Conservation (phyloP, 35 echinoderm and acorn worm genomes). For the Lytechinus variegatus region DNA sequence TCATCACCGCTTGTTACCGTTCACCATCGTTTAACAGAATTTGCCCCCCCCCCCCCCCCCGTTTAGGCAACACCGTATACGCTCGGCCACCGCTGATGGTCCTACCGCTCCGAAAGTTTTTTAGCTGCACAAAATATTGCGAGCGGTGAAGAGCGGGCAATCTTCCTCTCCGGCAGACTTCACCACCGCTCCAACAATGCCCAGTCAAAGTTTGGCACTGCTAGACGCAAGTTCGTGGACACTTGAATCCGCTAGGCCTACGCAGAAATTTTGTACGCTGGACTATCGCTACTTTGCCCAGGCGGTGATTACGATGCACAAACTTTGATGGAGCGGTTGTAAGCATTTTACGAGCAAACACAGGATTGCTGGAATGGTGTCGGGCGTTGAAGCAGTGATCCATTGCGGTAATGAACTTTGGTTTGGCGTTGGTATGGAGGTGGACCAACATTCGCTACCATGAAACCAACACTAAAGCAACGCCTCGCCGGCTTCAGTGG, state of each 20-base stretch:
- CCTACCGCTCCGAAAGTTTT: neutral
- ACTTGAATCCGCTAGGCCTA: conserved; percentile 20
- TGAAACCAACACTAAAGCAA: conserved; percentile 35
- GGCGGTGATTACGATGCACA: neutral
- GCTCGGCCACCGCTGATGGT: no score
- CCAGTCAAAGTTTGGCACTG: conserved; percentile 42
- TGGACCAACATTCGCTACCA: neutral
- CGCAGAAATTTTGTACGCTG: conserved; percentile 13
- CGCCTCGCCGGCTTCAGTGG: conserved; percentile 20
- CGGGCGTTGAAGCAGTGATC: conserved; percentile 43
- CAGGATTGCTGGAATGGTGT: conserved; percentile 41
- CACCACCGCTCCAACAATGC: conserved; percentile 34
- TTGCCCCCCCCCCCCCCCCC: neutral
- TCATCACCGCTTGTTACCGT: conserved; percentile 33
- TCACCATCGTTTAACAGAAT: neutral
- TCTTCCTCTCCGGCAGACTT: conserved; percentile 27
- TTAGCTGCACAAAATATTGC: conserved; percentile 41
- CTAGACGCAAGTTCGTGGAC: conserved; percentile 38
- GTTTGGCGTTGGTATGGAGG: conserved; percentile 44
- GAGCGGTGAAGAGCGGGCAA: conserved; percentile 36
- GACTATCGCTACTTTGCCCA: neutral
- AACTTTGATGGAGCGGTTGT: conserved; percentile 38
- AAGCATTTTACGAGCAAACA: conserved; percentile 38
- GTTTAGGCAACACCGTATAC: no score
- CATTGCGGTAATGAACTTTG: conserved; percentile 42